Conservation (phyloP, 2,113 vertebrate species). For the Sorex fumeus region DNA sequence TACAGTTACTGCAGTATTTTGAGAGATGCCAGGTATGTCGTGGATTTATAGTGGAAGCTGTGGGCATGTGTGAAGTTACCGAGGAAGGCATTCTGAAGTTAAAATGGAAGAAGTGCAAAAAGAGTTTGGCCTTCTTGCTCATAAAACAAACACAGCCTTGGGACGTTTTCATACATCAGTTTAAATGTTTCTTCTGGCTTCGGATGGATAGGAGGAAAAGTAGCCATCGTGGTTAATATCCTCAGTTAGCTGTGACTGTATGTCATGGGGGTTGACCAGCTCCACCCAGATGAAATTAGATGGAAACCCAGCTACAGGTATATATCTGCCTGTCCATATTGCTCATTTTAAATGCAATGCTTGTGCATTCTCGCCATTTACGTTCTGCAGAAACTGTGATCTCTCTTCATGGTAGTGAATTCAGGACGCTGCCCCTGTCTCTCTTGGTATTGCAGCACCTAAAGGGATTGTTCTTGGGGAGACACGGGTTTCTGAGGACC, state of each 20-base stretch:
- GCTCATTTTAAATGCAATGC: not conserved
- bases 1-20: not conserved
- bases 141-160: not conserved
- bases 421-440: not conserved
- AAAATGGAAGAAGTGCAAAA: not conserved
- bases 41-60: not conserved
- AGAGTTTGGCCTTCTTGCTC: not conserved
- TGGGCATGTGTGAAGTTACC: not conserved
- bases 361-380: not conserved
- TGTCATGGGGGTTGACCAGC: not conserved
- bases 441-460: not conserved
- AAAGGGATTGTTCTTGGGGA: not conserved
- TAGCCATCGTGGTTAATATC: not conserved
- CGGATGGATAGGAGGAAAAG: not conserved
- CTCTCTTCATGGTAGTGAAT: not conserved
- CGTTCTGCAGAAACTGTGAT: not conserved
- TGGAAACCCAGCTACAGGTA: not conserved
- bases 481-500: not conserved
- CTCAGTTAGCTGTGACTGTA: not conserved
- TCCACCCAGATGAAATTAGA: slow-evolving; percentile 9
- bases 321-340: not conserved
- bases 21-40: not conserved
- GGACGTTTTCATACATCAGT: not conserved
- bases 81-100: not conserved
- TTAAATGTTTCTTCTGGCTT: slow-evolving; percentile 21